phyloP scores from a whole-genome alignment of 1,140 invertebrate genomes.

The Dreissena rostriformis region DNA sequence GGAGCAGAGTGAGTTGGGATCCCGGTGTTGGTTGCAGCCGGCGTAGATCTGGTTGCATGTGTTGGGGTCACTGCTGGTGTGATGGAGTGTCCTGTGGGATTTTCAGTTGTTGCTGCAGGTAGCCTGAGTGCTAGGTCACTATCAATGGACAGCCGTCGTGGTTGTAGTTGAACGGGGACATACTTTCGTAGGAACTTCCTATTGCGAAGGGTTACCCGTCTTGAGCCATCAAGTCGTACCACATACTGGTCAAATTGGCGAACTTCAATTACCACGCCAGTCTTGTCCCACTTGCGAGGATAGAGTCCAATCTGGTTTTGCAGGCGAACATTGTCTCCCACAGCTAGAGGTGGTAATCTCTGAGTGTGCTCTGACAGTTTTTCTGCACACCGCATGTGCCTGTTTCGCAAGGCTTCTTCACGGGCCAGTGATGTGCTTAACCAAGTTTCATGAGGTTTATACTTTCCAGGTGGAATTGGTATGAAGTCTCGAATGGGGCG shows the following conservation, averaged over 20 bases:
- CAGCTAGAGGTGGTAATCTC: constrained; percentile 41
- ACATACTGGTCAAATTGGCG: constrained; percentile 64
- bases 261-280: constrained; percentile 52
- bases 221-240: constrained; percentile 57
- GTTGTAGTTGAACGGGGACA: neutral
- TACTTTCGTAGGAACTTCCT: constrained; percentile 42
- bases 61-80: no score
- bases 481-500: constrained; percentile 60
- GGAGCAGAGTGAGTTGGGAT: no score
- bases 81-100: no score
- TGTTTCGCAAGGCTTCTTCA: constrained; percentile 57
- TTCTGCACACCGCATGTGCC: constrained; percentile 59
- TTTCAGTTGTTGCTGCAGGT: no score
- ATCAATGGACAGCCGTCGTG: neutral
- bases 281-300: constrained; percentile 63
- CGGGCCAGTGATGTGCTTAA: constrained; percentile 33
- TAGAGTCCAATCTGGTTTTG: constrained; percentile 62
- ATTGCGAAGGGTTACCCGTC: constrained; percentile 60
- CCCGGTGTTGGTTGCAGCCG: no score
- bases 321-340: constrained; percentile 61
- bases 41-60: no score
- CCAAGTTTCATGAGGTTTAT: constrained; percentile 63
- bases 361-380: constrained; percentile 56
- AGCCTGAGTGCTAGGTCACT: neutral
- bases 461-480: constrained; percentile 58